Evolutionary conservation across 2,797 vertebrate species (phyloP).

Genomic region (Eremophila alpestris): DNA sequence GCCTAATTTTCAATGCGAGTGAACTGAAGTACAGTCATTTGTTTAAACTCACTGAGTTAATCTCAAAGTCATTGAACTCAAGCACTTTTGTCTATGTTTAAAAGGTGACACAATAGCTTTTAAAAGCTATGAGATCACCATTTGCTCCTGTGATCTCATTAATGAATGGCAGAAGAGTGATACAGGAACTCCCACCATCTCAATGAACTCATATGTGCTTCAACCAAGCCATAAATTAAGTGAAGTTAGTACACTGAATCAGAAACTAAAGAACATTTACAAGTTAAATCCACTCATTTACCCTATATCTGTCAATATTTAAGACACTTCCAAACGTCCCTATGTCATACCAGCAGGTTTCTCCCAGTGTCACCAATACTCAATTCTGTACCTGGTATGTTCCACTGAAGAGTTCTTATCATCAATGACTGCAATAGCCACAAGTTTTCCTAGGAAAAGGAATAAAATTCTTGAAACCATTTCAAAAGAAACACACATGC

Average conservation of each 20-base stretch:
- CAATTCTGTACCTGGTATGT: slow-evolving; percentile 87
- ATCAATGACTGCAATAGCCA: slow-evolving; percentile 92
- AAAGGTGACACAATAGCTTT: background rate
- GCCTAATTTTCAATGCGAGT: background rate
- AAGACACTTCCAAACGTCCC: background rate
- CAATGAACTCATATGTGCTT: background rate
- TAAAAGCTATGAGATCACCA: background rate
- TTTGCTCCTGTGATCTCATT: background rate
- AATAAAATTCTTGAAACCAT: slow-evolving; percentile 28
- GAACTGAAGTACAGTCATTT: background rate
- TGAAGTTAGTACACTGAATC: background rate
- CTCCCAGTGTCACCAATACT: background rate
- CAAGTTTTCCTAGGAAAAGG: slow-evolving; percentile 89
- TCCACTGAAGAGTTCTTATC: slow-evolving; percentile 90
- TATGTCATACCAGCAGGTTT: background rate
- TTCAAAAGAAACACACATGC: background rate
- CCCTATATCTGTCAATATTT: background rate
- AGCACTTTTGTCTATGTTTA: background rate
- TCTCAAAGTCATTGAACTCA: background rate
- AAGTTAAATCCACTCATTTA: background rate
- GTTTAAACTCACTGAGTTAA: background rate
- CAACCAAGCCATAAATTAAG: background rate
- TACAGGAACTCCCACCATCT: background rate
- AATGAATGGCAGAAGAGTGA: background rate
- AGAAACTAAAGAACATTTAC: background rate